A percentile compares a stretch with the other conserved stretches of the same genome.
These are phyloP conservation scores for Antitype chi DNA, from an alignment of 2,888 invertebrate genomes.

Conservation along the genomic window DNA sequence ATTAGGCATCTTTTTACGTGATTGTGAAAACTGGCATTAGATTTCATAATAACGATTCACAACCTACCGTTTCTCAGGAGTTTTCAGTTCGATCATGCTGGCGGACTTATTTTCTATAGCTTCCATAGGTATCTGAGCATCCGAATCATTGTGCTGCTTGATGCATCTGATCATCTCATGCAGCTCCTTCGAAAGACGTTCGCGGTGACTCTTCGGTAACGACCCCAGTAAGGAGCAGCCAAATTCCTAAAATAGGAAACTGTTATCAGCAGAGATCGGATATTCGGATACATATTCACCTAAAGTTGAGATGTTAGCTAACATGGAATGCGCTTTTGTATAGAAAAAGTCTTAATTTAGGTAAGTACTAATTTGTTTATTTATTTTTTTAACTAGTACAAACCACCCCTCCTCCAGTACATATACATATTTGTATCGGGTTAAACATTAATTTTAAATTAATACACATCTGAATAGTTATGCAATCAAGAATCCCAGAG, in stretches of 20 bases:
- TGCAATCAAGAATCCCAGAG: no score
- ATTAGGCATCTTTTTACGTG: background rate
- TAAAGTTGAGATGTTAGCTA: no score
- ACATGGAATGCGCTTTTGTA: no score
- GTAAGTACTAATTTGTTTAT: no score
- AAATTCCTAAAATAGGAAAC: constrained; percentile 76
- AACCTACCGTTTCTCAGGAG: constrained; percentile 81
- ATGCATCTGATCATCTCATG: constrained; percentile 82
- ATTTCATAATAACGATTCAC: background rate
- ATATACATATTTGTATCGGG: no score
- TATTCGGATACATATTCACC: no score
- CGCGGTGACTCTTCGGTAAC: constrained; percentile 80
- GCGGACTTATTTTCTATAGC: constrained; percentile 77
- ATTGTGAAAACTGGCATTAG: background rate
- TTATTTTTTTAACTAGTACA: no score
- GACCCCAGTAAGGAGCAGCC: constrained; percentile 84
- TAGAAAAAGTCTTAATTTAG: no score
- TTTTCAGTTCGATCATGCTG: constrained; percentile 83
- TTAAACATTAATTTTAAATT: no score
- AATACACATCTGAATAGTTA: no score
- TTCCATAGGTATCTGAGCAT: constrained; percentile 65
- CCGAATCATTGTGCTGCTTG: constrained; percentile 77
- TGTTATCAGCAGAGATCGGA: no score
- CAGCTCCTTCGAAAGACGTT: constrained; percentile 80
- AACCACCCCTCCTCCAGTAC: no score